Evolutionary conservation across 2,888 invertebrate species (phyloP).

Genomic region (Stenolophus ochropezus): DNA sequence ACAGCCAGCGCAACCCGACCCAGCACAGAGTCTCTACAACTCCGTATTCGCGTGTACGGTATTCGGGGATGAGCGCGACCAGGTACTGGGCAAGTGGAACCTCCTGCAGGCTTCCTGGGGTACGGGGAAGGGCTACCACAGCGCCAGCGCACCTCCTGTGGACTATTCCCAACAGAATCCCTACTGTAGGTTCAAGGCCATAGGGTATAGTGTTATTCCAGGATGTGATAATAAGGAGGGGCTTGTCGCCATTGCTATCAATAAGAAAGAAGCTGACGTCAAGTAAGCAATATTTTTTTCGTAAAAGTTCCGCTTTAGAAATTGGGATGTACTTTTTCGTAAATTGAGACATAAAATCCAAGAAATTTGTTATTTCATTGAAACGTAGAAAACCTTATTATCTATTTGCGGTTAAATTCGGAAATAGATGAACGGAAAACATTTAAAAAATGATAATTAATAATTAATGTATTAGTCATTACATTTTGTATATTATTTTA

Average conservation of each 20-base stretch:
- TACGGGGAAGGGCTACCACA: slow-evolving; percentile 88
- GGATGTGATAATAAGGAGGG: slow-evolving; percentile 93
- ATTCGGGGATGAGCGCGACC: slow-evolving; percentile 88
- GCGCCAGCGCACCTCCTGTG: slow-evolving; percentile 84
- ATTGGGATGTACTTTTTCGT: not conserved
- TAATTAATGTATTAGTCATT: not conserved
- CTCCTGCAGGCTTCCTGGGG: slow-evolving; percentile 94
- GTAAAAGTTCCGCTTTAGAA: not conserved
- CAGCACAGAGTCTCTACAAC: slow-evolving; percentile 83
- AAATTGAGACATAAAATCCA: not conserved
- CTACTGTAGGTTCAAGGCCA: slow-evolving; percentile 94
- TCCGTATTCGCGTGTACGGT: slow-evolving; percentile 87
- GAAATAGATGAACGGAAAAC: not conserved
- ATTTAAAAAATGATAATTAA: not conserved
- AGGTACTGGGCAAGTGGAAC: slow-evolving; percentile 91
- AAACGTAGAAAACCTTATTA: not conserved
- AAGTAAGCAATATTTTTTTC: slow-evolving; percentile 74
- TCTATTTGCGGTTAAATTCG: not conserved
- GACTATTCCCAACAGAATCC: slow-evolving; percentile 93
- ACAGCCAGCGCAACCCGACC: slow-evolving; percentile 76
- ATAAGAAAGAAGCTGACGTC: slow-evolving; percentile 87
- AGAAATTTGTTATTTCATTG: not conserved
- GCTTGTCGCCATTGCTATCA: slow-evolving; percentile 88
- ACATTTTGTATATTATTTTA: not conserved
- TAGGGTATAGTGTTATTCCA: slow-evolving; percentile 93